Evolutionary conservation across 2,888 invertebrate genomes (phyloP).

Genomic region (Conus canariensis): DNA sequence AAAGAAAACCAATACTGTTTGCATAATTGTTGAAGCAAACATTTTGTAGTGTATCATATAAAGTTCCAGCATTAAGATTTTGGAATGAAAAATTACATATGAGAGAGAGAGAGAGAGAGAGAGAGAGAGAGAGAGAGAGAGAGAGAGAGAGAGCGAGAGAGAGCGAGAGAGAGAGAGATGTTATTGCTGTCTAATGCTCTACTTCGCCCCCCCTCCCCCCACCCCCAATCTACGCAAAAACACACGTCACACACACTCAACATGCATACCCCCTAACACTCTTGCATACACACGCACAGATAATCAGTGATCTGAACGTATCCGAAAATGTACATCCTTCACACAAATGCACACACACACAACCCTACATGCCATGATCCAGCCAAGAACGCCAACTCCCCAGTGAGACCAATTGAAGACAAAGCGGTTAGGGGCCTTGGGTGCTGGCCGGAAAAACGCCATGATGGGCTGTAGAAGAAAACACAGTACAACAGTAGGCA

Average conservation of each 20-base stretch:
- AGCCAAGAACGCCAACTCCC: conserved; percentile 46
- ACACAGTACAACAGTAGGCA: neutral
- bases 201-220: too few relatives aligned
- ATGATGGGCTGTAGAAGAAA: conserved; percentile 43
- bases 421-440: conserved; percentile 37
- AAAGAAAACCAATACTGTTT: too few relatives aligned
- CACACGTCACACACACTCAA: neutral
- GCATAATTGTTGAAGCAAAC: too few relatives aligned
- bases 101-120: too few relatives aligned
- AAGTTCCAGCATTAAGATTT: too few relatives aligned
- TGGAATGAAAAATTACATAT: too few relatives aligned
- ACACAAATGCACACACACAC: neutral
- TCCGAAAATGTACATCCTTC: neutral
- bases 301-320: neutral
- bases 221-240: neutral
- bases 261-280: neutral
- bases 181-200: too few relatives aligned
- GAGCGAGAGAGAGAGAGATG: too few relatives aligned
- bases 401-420: conserved; percentile 49
- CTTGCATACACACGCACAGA: neutral
- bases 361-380: conserved; percentile 39
- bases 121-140: too few relatives aligned
- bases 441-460: conserved; percentile 46
- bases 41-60: too few relatives aligned
- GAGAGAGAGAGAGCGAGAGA: too few relatives aligned